Conservation (phyloP, 2,888 invertebrate genomes). For the Ennomos erosarius region DNA sequence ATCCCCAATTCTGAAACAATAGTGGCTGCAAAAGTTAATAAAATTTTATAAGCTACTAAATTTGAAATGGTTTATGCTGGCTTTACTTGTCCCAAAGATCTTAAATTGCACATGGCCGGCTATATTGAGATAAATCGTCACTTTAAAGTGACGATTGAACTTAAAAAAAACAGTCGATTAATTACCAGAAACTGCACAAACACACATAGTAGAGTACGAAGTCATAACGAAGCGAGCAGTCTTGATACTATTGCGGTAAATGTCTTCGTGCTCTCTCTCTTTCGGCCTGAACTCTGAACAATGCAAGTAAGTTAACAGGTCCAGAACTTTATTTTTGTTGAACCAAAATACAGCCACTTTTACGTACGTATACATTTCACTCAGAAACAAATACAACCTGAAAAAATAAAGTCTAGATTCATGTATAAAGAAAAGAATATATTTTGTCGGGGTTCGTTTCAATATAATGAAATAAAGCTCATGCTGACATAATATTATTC, state of each 20-base stretch:
- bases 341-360: slow-evolving; percentile 78
- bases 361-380: slow-evolving; percentile 81
- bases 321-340: slow-evolving; percentile 70
- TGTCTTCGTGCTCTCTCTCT: slow-evolving; percentile 68
- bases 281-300: slow-evolving; percentile 72
- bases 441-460: slow-evolving; percentile 29
- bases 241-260: slow-evolving; percentile 70
- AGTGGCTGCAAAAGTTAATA: too few relatives aligned
- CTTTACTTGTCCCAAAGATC: too few relatives aligned
- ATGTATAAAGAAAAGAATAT: slow-evolving; percentile 29
- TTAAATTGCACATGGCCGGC: too few relatives aligned
- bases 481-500: slow-evolving; percentile 44
- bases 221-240: slow-evolving; percentile 75
- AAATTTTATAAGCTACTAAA: too few relatives aligned
- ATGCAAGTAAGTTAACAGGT: slow-evolving; percentile 68
- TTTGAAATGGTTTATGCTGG: too few relatives aligned
- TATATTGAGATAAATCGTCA: too few relatives aligned
- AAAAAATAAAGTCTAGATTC: slow-evolving; percentile 40
- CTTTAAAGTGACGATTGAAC: too few relatives aligned
- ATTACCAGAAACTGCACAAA: slow-evolving; percentile 77
- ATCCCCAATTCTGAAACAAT: too few relatives aligned
- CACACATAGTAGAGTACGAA: slow-evolving; percentile 76
- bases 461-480: slow-evolving; percentile 46
- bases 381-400: slow-evolving; percentile 79
- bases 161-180: neutral